Evolutionary conservation across 1,140 invertebrate genomes (phyloP).

Genomic region (Zaprionus gabonicus): DNA sequence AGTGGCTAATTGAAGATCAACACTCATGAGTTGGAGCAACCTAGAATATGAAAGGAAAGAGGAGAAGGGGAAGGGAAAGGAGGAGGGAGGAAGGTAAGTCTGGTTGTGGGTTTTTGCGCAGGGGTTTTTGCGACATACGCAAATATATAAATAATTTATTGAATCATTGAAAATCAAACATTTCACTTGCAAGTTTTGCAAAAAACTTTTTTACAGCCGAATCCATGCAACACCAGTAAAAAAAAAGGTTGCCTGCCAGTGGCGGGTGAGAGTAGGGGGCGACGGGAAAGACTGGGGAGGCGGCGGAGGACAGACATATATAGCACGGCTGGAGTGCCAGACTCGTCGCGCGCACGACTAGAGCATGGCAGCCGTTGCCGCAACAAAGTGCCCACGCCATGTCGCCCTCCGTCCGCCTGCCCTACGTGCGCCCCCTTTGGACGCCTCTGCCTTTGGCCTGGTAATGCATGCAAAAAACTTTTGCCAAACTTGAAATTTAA

Average conservation of each 20-base stretch:
- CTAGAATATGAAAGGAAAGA: background rate
- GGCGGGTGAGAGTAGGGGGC: background rate
- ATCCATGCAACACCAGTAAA: background rate
- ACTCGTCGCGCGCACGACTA: slow-evolving; percentile 24
- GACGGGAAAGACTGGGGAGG: too few relatives aligned
- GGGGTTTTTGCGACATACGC: slow-evolving; percentile 52
- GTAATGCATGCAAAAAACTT: slow-evolving; percentile 83
- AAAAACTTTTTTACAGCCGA: slow-evolving; percentile 34
- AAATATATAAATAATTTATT: slow-evolving; percentile 83
- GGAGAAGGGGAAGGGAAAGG: background rate
- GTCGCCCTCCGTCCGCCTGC: background rate
- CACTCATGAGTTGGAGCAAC: slow-evolving; percentile 35
- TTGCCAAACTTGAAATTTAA: slow-evolving; percentile 83
- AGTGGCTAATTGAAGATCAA: slow-evolving; percentile 74
- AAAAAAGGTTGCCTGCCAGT: slow-evolving; percentile 20
- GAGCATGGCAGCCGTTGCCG: slow-evolving; percentile 41
- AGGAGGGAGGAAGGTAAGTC: background rate
- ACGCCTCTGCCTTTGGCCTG: slow-evolving; percentile 18
- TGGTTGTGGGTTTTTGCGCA: background rate
- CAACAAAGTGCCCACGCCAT: slow-evolving; percentile 28
- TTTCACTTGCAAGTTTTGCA: slow-evolving; percentile 80
- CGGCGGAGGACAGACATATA: background rate
- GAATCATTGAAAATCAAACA: slow-evolving; percentile 83
- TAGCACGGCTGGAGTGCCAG: slow-evolving; percentile 12
- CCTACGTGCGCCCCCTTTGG: background rate